Conservation (phyloP, 2,113 vertebrate species). For the Centropus bengalensis region DNA sequence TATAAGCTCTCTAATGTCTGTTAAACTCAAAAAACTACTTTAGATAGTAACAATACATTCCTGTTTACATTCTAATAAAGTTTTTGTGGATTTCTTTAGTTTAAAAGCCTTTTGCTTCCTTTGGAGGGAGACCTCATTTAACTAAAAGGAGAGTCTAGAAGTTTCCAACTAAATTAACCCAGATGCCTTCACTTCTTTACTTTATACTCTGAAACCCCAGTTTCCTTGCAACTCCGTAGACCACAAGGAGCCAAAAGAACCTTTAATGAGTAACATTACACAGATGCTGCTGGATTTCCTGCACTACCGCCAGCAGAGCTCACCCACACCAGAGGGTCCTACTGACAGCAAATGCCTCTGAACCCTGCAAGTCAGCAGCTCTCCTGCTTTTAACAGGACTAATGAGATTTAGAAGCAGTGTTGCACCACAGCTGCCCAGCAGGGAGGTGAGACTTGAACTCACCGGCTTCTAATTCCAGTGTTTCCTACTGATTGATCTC, state of each 20-base stretch:
- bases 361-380: not conserved
- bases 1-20: not conserved
- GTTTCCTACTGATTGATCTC: slow-evolving; percentile 5
- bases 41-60: not conserved
- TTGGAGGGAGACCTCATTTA: not conserved
- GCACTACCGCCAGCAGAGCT: not conserved
- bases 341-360: not conserved
- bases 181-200: not conserved
- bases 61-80: not conserved
- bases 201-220: not conserved
- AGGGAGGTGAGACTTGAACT: not conserved
- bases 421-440: not conserved
- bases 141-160: not conserved
- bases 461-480: not conserved
- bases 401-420: slow-evolving; percentile 13
- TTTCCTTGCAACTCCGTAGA: not conserved
- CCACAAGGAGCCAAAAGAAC: not conserved
- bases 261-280: not conserved
- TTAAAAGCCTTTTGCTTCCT: not conserved
- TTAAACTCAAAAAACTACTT: not conserved
- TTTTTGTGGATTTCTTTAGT: not conserved
- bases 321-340: not conserved
- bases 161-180: not conserved
- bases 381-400: slow-evolving; percentile 9
- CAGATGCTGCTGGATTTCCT: not conserved